Conservation (phyloP, 2,797 vertebrate genomes). For the Sebastes cheni region DNA sequence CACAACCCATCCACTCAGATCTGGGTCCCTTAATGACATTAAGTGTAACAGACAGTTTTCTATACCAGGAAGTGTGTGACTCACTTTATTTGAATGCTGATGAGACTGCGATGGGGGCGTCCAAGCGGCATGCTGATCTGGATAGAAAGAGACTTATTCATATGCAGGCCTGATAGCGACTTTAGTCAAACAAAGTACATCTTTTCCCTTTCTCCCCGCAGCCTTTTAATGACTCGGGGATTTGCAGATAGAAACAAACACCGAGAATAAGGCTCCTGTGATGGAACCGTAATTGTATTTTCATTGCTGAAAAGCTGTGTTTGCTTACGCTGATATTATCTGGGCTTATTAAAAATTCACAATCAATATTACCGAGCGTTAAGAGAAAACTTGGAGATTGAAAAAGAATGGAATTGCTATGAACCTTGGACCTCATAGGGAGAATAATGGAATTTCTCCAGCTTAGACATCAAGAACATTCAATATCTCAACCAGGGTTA, state of each 20-base stretch:
- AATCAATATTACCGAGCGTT: slow-evolving; percentile 50
- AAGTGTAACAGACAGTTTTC: slow-evolving; percentile 67
- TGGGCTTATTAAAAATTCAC: slow-evolving; percentile 61
- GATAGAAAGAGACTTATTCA: slow-evolving; percentile 64
- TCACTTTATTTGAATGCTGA: slow-evolving; percentile 72
- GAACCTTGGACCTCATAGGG: neutral
- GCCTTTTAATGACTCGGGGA: slow-evolving; percentile 70
- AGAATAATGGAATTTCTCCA: neutral
- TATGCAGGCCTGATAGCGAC: slow-evolving; percentile 67
- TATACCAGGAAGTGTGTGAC: slow-evolving; percentile 61
- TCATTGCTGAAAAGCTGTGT: slow-evolving; percentile 53
- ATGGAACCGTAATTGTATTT: slow-evolving; percentile 72
- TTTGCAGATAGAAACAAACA: slow-evolving; percentile 71
- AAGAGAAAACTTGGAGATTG: slow-evolving; percentile 22
- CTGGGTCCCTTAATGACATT: slow-evolving; percentile 49
- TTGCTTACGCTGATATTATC: slow-evolving; percentile 63
- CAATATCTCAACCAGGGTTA: neutral
- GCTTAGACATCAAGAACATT: neutral
- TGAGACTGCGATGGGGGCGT: slow-evolving; percentile 58
- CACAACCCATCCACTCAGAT: slow-evolving; percentile 29
- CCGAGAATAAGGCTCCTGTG: slow-evolving; percentile 44
- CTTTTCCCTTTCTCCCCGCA: slow-evolving; percentile 44
- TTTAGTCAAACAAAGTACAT: slow-evolving; percentile 74
- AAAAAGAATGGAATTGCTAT: slow-evolving; percentile 6
- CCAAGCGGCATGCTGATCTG: slow-evolving; percentile 66